Evolutionary conservation across 1,140 invertebrate species (phyloP).

Genomic region (Solenopsis invicta): DNA sequence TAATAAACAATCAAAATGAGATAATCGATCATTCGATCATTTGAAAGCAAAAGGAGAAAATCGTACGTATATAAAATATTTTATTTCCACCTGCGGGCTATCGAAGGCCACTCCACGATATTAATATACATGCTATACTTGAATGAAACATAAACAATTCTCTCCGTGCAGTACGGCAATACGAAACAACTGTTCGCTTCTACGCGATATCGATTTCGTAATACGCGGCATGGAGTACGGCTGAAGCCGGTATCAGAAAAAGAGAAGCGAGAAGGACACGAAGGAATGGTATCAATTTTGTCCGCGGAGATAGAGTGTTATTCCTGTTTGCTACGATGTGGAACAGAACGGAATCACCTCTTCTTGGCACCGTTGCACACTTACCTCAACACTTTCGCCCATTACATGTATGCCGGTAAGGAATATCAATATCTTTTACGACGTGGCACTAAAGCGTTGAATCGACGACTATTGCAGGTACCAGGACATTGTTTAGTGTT

Average conservation of each 20-base stretch:
- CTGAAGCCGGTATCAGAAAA: slow-evolving; percentile 24
- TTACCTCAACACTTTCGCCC: slow-evolving; percentile 52
- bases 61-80: not conserved
- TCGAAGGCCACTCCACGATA: not conserved
- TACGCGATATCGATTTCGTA: slow-evolving; percentile 41
- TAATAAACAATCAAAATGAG: too few species aligned
- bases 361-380: slow-evolving; percentile 48
- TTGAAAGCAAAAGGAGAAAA: not conserved
- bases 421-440: slow-evolving; percentile 73
- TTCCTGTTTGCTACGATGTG: slow-evolving; percentile 52
- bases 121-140: slow-evolving; percentile 30
- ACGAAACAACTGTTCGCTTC: slow-evolving; percentile 32
- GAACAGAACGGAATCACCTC: slow-evolving; percentile 58
- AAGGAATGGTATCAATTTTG: slow-evolving; percentile 40
- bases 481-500: slow-evolving; percentile 70
- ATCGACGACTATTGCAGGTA: slow-evolving; percentile 63
- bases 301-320: slow-evolving; percentile 56
- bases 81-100: not conserved
- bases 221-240: not conserved
- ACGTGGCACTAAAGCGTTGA: slow-evolving; percentile 71
- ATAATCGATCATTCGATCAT: not conserved
- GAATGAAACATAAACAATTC: slow-evolving; percentile 35
- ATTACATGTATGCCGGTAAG: slow-evolving; percentile 53
- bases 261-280: not conserved
- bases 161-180: not conserved